Evolutionary conservation across 1,140 invertebrate species (phyloP).

Genomic region (Spodoptera frugiperda): DNA sequence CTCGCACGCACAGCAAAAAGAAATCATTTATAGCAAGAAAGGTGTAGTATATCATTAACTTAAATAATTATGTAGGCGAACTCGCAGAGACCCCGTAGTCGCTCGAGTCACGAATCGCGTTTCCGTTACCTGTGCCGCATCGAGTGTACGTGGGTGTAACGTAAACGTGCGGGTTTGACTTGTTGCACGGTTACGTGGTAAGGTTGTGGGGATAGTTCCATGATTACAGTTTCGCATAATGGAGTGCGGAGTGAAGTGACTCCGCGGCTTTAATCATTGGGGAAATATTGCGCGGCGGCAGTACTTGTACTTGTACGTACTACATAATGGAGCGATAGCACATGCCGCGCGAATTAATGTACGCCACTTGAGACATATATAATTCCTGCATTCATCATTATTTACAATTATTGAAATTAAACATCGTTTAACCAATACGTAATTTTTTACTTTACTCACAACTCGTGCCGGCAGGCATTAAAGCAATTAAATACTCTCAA

Average conservation of each 20-base stretch:
- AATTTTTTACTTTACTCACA: too few species aligned
- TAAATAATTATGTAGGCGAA: conserved; percentile 80
- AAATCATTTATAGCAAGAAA: conserved; percentile 76
- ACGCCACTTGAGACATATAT: too few species aligned
- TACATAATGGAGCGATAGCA: too few species aligned
- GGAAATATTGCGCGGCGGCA: conserved; percentile 70
- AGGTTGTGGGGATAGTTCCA: conserved; percentile 67
- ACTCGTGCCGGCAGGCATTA: too few species aligned
- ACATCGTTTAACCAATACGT: too few species aligned
- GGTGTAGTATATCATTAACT: conserved; percentile 84
- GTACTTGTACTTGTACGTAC: too few species aligned
- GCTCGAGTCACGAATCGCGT: neutral
- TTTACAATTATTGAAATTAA: too few species aligned
- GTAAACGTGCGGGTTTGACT: conserved; percentile 53
- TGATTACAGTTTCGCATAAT: conserved; percentile 82
- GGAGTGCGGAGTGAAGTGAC: conserved; percentile 71
- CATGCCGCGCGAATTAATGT: too few species aligned
- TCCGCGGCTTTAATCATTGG: conserved; percentile 79
- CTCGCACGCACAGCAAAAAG: conserved; percentile 63
- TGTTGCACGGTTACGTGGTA: conserved; percentile 23
- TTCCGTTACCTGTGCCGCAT: neutral
- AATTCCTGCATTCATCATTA: too few species aligned
- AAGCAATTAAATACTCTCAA: too few species aligned
- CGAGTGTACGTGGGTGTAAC: conserved; percentile 55
- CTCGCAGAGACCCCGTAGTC: conserved; percentile 51